Percentiles rank a stretch among this genome's conserved stretches.
Conservation (phyloP, 2,797 vertebrate genomes). For the Poeciliopsis turneri region DNA sequence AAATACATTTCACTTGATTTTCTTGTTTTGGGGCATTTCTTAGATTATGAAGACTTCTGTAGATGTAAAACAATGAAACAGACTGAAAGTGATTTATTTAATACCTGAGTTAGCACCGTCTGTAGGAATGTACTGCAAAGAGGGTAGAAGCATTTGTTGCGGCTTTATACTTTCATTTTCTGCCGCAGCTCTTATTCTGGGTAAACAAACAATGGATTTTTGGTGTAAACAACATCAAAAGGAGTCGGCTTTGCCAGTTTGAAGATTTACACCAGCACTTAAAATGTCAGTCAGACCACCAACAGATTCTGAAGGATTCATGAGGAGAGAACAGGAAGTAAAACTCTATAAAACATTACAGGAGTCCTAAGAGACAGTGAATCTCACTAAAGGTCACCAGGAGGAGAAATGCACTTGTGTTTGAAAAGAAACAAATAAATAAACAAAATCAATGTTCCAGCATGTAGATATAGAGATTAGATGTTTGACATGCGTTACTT, state of each 20-base stretch:
- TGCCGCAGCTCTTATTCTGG: constrained; percentile 11
- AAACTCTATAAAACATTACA: constrained; percentile 13
- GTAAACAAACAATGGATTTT: neutral
- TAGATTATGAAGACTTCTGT: constrained; percentile 49
- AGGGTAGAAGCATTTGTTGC: constrained; percentile 4
- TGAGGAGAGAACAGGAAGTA: constrained; percentile 1
- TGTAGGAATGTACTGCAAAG: constrained; percentile 41
- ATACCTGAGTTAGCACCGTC: constrained; percentile 36
- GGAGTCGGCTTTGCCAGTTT: neutral
- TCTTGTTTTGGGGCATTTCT: constrained; percentile 61
- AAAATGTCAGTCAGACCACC: neutral
- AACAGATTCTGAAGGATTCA: constrained; percentile 4
- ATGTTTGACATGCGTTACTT: constrained; percentile 24
- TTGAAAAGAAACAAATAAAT: neutral
- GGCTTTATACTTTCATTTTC: constrained; percentile 20
- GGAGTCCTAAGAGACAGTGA: constrained; percentile 32
- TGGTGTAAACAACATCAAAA: constrained; percentile 20
- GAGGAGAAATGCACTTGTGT: constrained; percentile 42
- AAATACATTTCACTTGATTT: constrained; percentile 61
- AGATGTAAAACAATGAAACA: constrained; percentile 31
- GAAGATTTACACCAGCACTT: neutral
- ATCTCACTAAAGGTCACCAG: constrained; percentile 27
- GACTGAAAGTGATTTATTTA: constrained; percentile 18
- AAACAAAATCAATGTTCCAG: constrained; percentile 24
- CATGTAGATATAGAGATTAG: constrained; percentile 1